These are phyloP conservation scores for Steinernema feltiae DNA, from an alignment of 1,140 invertebrate genomes.

Conservation along the genomic window DNA sequence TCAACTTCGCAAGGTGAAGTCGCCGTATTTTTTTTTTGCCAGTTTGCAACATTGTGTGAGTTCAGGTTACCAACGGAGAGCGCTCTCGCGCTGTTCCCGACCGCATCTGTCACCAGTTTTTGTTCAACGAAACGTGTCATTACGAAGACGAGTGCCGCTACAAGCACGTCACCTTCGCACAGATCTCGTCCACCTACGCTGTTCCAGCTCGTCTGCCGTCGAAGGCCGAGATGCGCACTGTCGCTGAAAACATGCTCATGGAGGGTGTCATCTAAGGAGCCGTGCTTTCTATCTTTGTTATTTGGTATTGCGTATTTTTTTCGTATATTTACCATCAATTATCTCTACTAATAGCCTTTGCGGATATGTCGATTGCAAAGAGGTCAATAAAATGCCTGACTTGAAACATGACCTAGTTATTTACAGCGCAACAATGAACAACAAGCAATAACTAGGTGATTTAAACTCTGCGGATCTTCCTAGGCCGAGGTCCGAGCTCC, in stretches of 20 bases:
- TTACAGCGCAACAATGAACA: background rate
- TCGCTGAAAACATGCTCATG: too few species aligned
- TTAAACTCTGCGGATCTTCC: constrained; percentile 45
- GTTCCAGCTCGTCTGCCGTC: too few species aligned
- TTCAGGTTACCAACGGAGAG: background rate
- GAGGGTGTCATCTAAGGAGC: too few species aligned
- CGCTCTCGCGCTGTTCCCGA: background rate
- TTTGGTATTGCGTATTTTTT: too few species aligned
- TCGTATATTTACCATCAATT: too few species aligned
- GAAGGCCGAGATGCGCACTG: too few species aligned
- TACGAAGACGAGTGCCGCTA: background rate
- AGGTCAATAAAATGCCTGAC: background rate
- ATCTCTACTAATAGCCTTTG: too few species aligned
- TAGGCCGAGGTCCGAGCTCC: constrained; percentile 65
- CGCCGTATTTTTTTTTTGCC: too few species aligned
- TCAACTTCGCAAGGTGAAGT: background rate
- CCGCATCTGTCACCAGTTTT: background rate
- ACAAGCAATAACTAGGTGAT: constrained; percentile 1
- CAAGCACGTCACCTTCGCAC: background rate
- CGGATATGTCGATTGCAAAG: too few species aligned
- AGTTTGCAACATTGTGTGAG: too few species aligned
- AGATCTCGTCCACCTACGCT: background rate
- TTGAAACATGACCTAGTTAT: background rate
- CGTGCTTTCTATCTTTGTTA: too few species aligned
- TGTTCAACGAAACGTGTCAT: background rate